Base-by-base conservation (phyloP, 2,113 vertebrate species). In the Petroica traversi region DNA sequence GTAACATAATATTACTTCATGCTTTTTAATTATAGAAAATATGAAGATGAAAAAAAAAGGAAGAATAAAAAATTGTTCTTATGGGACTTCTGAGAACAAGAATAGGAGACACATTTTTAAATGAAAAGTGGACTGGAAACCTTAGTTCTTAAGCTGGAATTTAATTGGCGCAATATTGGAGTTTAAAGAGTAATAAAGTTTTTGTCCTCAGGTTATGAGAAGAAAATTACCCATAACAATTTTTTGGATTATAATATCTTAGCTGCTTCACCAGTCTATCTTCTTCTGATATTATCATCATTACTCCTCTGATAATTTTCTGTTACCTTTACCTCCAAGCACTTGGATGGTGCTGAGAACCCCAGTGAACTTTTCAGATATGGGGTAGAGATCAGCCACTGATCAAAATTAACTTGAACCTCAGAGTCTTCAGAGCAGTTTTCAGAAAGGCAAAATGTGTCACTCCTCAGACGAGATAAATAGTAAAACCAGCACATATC, bases 141-240 rank as follows among this genome's bases (percentile, higher is more conserved):
- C 91, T 58, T 14, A 91, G 78, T 83, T 97, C 85, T 93, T 93
- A 94, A 75, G 52, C 85, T 96, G 85, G 76, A 96, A 96, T 96
- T 96, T 97, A 97, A 97, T 95, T 91, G 97, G 88, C 48, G 62
- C 77, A 77, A 94, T 96, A 95, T 90, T 93, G 82, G 69, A 97
- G 90, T 97, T 93, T 95, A 95, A 97, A 96, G 49, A 93, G 95
- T 96, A 97, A 97, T 97, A 96, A 97, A 92, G 93, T 69, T 94
- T 96, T 91, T 96, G 96, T 97, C 95, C 96, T 96, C 28, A 8
- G 96, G 96, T 95, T 89, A 95, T 41, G 58, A 95, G 89, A 88
- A 95, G 94, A 88, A 96, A 97, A 97, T 97, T 95, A 92, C 74
- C 67, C 62, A 36, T 80, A 94, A 85, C 77, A 29, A n/a, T 74